These are phyloP conservation scores for Muscina levida DNA, from an alignment of 2,888 invertebrate species.

Conservation along the genomic window DNA sequence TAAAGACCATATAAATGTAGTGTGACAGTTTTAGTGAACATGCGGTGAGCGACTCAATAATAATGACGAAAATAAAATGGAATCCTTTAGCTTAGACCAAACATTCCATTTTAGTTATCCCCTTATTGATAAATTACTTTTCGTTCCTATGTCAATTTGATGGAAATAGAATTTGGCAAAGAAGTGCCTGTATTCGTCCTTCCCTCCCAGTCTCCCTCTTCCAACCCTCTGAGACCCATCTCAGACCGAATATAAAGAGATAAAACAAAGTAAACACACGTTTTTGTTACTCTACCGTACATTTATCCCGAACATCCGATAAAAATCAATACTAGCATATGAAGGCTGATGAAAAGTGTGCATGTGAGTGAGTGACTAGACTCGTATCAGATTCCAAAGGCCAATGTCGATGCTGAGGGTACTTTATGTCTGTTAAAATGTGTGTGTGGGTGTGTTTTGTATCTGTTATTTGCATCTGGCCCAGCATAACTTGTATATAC, in stretches of 20 bases:
- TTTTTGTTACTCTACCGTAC: slow-evolving; percentile 40
- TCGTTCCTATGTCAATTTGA: slow-evolving; percentile 62
- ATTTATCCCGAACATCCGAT: slow-evolving; percentile 46
- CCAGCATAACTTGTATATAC: slow-evolving; percentile 50
- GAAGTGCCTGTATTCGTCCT: background rate
- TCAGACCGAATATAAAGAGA: too few species aligned
- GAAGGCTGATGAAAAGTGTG: background rate
- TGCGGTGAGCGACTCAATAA: slow-evolving; percentile 24
- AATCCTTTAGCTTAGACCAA: slow-evolving; percentile 60
- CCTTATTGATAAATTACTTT: slow-evolving; percentile 63
- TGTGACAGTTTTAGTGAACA: slow-evolving; percentile 17
- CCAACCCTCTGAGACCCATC: too few species aligned
- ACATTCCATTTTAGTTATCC: slow-evolving; percentile 50
- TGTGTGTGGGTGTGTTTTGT: slow-evolving; percentile 8
- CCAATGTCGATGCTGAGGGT: background rate
- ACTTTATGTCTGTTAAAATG: background rate
- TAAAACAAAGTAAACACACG: slow-evolving; percentile 21
- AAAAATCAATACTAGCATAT: slow-evolving; percentile 60
- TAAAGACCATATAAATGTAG: background rate
- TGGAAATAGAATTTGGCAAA: slow-evolving; percentile 46
- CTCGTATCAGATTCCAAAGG: slow-evolving; percentile 51
- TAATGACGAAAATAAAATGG: slow-evolving; percentile 41
- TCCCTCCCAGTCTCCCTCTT: too few species aligned
- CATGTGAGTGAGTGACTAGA: too few species aligned
- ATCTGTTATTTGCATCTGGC: slow-evolving; percentile 50